Percentiles rank a stretch among this genome's conserved stretches.
Conservation (phyloP, 2,888 invertebrate genomes). For the Fragum sueziense region DNA sequence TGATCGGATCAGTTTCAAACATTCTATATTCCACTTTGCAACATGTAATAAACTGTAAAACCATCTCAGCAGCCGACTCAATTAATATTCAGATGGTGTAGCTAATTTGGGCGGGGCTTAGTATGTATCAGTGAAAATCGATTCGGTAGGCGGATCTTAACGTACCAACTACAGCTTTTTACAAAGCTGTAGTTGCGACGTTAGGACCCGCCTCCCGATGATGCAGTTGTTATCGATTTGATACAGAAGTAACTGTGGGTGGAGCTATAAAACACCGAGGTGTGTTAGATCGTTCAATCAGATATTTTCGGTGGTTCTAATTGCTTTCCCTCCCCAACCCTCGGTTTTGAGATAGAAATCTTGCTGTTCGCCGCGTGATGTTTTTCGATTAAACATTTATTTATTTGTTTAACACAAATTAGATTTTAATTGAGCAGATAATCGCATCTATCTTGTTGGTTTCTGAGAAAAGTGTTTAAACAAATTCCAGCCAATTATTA, state of each 20-base stretch:
- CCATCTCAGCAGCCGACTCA: background rate
- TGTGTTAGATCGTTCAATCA: conserved; percentile 32
- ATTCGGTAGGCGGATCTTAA: background rate
- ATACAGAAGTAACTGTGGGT: no score
- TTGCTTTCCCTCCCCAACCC: conserved; percentile 10
- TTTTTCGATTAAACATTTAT: conserved; percentile 27
- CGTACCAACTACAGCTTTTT: no score
- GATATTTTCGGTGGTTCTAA: background rate
- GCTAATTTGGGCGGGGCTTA: background rate
- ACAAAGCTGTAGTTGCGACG: no score
- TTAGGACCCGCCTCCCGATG: no score
- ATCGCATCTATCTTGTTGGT: conserved; percentile 13
- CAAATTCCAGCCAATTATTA: background rate
- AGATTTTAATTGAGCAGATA: conserved; percentile 41
- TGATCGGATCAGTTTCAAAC: conserved; percentile 20
- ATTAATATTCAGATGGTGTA: background rate
- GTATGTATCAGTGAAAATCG: background rate
- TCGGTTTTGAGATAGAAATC: conserved; percentile 14
- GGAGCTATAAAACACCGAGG: conserved; percentile 36
- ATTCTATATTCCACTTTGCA: conserved; percentile 28
- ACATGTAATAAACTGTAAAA: conserved; percentile 13
- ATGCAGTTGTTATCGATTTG: no score
- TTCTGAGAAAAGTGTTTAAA: conserved; percentile 12
- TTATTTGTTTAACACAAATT: conserved; percentile 43
- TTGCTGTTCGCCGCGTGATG: conserved; percentile 6